A percentile compares a stretch with the other conserved stretches of the same genome.
phyloP scores from a whole-genome alignment of 1,140 invertebrate genomes.

The Pollicipes pollicipes region DNA sequence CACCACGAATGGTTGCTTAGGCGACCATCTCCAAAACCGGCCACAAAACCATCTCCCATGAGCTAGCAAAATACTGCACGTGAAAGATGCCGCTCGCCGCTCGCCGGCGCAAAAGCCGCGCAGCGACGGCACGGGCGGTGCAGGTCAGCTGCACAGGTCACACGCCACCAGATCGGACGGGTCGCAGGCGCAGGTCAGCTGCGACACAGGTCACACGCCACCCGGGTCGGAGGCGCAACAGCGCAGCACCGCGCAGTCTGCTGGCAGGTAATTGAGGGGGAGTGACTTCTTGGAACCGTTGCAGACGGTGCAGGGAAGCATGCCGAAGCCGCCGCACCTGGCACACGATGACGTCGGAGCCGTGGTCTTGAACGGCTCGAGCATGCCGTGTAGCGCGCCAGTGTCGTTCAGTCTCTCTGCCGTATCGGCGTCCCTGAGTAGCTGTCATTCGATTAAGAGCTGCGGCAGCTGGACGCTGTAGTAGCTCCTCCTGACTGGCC shows the following conservation, averaged over 20 bases:
- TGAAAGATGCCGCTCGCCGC: too few species aligned
- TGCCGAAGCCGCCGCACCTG: slow-evolving; percentile 72
- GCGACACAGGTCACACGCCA: slow-evolving; percentile 59
- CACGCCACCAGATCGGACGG: not conserved
- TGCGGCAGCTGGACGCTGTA: too few species aligned
- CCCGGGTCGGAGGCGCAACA: slow-evolving; percentile 89
- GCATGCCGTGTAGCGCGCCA: slow-evolving; percentile 65
- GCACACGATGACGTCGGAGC: too few species aligned
- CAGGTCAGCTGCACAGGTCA: not conserved
- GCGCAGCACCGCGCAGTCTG: slow-evolving; percentile 85
- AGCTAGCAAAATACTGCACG: too few species aligned
- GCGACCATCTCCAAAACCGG: too few species aligned
- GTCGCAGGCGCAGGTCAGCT: slow-evolving; percentile 7
- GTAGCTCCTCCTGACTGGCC: too few species aligned
- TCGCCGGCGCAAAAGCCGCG: too few species aligned
- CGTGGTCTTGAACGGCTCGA: slow-evolving; percentile 83
- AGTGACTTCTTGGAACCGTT: slow-evolving; percentile 89
- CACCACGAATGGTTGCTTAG: too few species aligned
- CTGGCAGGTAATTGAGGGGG: slow-evolving; percentile 79
- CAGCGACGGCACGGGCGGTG: too few species aligned
- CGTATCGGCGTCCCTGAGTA: slow-evolving; percentile 63
- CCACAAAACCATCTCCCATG: too few species aligned
- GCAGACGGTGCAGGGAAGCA: slow-evolving; percentile 72
- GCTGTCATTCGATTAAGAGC: too few species aligned
- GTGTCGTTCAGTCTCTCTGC: slow-evolving; percentile 60